Evolutionary conservation across 2,113 vertebrate genomes (phyloP).

Genomic region (Ondatra zibethicus): DNA sequence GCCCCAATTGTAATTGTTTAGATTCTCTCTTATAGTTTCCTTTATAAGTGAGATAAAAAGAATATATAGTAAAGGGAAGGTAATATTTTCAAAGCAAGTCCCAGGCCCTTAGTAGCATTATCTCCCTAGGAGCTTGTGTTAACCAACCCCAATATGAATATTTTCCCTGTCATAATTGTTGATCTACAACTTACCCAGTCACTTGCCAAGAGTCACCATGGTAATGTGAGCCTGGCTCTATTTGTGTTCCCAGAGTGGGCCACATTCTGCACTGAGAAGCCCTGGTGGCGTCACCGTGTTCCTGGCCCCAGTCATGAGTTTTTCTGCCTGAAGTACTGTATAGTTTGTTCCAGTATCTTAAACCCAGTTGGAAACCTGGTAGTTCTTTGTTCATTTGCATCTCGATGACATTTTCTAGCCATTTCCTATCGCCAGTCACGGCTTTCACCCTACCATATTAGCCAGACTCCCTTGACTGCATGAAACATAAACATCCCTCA

Average conservation of each 20-base stretch:
- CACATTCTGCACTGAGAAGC: background rate
- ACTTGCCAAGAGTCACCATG: background rate
- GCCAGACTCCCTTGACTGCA: background rate
- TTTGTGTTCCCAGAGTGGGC: background rate
- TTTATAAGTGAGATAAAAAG: background rate
- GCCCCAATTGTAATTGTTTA: background rate
- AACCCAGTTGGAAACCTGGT: background rate
- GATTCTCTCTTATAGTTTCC: background rate
- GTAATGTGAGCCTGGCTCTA: background rate
- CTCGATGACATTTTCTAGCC: background rate
- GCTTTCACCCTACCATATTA: background rate
- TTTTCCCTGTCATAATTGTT: background rate
- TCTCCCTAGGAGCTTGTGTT: background rate
- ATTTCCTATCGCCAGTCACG: conserved; percentile 6
- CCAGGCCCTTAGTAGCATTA: background rate
- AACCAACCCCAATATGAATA: background rate
- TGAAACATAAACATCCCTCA: background rate
- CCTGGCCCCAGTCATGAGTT: background rate
- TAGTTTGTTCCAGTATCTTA: background rate
- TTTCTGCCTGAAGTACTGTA: background rate
- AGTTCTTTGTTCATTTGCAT: conserved; percentile 4
- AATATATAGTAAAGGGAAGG: background rate
- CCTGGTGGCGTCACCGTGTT: background rate
- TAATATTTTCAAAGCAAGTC: background rate
- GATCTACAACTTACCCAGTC: background rate